Base-by-base conservation (phyloP, 2,888 invertebrate genomes). In the Stenoptilia bipunctidactyla region DNA sequence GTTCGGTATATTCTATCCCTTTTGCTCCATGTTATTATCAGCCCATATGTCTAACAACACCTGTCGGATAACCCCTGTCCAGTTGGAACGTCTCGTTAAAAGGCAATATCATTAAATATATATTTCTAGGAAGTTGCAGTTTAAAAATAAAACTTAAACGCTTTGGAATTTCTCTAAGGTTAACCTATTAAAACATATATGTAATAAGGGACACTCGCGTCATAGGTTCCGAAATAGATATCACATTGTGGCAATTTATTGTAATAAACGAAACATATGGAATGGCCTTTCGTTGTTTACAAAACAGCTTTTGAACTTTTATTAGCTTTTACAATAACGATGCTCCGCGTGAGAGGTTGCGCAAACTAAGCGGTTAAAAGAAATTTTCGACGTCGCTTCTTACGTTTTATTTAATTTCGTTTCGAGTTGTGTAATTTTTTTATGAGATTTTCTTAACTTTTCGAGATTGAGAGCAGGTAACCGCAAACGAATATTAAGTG, bases 21-120 rank as follows among this genome's bases (percentile, higher is more conserved):
- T 57, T 58, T 56, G 48, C 41, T 63, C 55, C 53, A 39, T 52
- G 48, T 58, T 65, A 67, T 70, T 68, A 71, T 58, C 42, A 33
- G 62, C 59, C 72, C 68, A 71, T 61, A 69, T 73, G 77, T 70
- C 69, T 64, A 54, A 56, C 49, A 48, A 57, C 80, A 79, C 70
- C 77, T 80, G 79, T 73, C 66, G 53, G 44, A 44, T 49, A 14
- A 46, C 20, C 47, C 40, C 36, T 20, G 13, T 38, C 33, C 9
- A 34, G 34, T 20, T 13, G 38, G 45, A 33, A 40, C 38, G 42
- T 39, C 20, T 42, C 33, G 36, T 35, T 39, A 41, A 36, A 15
- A 37, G 13, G 15, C 10, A 30, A 30, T n/a, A 8, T 12, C n/a
- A n/a, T n/a, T n/a, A n/a, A n/a, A n/a, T n/a, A n/a, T n/a, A n/a